A percentile compares a stretch with the other conserved stretches of the same genome.
Conservation (phyloP, 1,140 invertebrate species). For the Eupristina koningsbergeri region DNA sequence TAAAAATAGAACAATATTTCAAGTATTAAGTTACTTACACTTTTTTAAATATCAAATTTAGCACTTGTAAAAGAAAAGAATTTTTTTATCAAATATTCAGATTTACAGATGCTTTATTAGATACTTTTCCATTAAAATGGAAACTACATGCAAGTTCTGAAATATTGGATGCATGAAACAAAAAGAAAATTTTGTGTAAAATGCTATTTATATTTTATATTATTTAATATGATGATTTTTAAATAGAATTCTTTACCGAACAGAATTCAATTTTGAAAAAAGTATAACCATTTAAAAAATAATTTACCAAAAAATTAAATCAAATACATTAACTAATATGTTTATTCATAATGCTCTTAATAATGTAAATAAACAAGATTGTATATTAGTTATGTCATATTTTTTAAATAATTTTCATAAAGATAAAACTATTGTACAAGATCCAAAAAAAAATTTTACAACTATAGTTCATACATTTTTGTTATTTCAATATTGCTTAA, state of each 20-base stretch:
- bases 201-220: conserved; percentile 76
- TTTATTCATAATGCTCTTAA: conserved; percentile 55
- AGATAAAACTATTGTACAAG: conserved; percentile 75
- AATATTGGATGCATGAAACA: conserved; percentile 79
- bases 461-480: conserved; percentile 80
- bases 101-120: conserved; percentile 66
- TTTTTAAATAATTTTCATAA: conserved; percentile 79
- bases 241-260: conserved; percentile 62
- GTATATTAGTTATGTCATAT: conserved; percentile 75
- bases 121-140: conserved; percentile 76
- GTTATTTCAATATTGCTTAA: conserved; percentile 81
- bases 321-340: conserved; percentile 16
- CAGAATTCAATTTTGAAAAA: conserved; percentile 54
- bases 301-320: conserved; percentile 16
- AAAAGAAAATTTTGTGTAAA: conserved; percentile 67
- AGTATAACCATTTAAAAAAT: conserved; percentile 43
- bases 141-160: conserved; percentile 77
- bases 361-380: conserved; percentile 74
- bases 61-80: conserved; percentile 59
- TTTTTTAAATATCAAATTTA: conserved; percentile 64
- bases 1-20: conserved; percentile 63
- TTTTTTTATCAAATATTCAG: conserved; percentile 71
- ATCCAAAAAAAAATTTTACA: conserved; percentile 77
- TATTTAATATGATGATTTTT: conserved; percentile 77
- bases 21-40: conserved; percentile 63